Percentiles rank a stretch among this genome's conserved stretches.
Conservation (phyloP, 2,888 invertebrate species). For the Melanostoma scalare region DNA sequence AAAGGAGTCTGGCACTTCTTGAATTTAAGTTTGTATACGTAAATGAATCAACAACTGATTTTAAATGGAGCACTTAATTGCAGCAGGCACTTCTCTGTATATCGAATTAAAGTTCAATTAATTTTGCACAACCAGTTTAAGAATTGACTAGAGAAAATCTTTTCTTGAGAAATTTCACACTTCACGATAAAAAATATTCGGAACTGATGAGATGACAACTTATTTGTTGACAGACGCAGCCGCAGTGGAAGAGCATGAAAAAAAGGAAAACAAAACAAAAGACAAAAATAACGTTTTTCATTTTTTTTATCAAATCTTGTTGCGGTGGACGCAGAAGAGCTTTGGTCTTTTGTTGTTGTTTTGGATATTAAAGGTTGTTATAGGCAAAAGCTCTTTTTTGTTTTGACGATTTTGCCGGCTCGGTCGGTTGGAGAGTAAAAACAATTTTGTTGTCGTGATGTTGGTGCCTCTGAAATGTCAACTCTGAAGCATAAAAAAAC, state of each 20-base stretch:
- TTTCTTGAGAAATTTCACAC: conserved; percentile 24
- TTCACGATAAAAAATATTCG: conserved; percentile 38
- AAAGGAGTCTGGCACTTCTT: too few species aligned
- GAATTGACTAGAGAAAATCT: background rate
- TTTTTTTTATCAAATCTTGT: background rate
- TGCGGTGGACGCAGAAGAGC: conserved; percentile 1
- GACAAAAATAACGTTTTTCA: conserved; percentile 15
- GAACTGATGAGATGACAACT: conserved; percentile 50
- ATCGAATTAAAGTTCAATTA: too few species aligned
- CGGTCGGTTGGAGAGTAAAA: background rate
- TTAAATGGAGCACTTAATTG: too few species aligned
- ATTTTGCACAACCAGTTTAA: background rate
- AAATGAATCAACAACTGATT: too few species aligned
- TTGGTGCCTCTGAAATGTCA: background rate
- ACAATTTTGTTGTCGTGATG: background rate
- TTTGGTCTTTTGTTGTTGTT: conserved; percentile 19
- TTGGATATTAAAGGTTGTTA: conserved; percentile 3
- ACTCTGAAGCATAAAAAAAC: too few species aligned
- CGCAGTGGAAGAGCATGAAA: conserved; percentile 50
- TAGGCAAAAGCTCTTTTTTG: conserved; percentile 21
- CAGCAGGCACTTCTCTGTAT: too few species aligned
- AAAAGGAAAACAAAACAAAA: conserved; percentile 33
- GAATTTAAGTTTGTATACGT: too few species aligned
- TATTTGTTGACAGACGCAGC: conserved; percentile 59
- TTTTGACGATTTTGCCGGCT: conserved; percentile 3